A percentile compares a stretch with the other conserved stretches of the same genome.
Conservation (phyloP, 2,113 vertebrate genomes). For the Toxotes jaculatrix region DNA sequence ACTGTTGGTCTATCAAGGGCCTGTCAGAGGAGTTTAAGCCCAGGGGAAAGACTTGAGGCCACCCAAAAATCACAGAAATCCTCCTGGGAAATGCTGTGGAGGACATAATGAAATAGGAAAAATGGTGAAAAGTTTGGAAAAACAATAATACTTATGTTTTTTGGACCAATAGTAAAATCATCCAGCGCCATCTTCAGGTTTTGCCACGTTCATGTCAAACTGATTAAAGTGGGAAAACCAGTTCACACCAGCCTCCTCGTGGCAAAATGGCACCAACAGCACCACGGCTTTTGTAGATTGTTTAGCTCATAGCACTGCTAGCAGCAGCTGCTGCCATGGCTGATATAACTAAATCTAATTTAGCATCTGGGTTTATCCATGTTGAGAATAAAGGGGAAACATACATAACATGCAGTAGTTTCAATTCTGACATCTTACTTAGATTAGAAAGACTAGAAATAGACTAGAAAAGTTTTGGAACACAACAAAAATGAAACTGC, state of each 20-base stretch:
- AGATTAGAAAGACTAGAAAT: no score
- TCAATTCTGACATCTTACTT: background rate
- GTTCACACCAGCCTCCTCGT: background rate
- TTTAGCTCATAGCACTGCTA: no score
- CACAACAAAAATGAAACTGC: constrained; percentile 4
- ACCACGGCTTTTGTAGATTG: no score
- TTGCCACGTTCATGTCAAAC: background rate
- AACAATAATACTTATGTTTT: background rate
- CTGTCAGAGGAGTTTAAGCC: constrained; percentile 54
- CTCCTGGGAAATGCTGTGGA: background rate
- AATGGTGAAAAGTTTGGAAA: background rate
- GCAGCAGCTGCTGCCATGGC: no score
- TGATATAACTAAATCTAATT: no score
- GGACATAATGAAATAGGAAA: constrained; percentile 21
- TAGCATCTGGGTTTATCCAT: no score
- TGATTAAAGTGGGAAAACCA: background rate
- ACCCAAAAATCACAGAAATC: constrained; percentile 23
- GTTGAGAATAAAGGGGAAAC: no score
- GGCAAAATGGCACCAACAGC: no score
- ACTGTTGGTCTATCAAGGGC: constrained; percentile 50
- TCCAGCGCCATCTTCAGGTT: background rate
- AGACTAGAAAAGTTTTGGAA: constrained; percentile 41
- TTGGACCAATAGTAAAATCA: no score
- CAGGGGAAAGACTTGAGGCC: constrained; percentile 14
- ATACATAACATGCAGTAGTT: background rate